Conservation (phyloP, 1,140 invertebrate species). For the Saxidomus purpurata region DNA sequence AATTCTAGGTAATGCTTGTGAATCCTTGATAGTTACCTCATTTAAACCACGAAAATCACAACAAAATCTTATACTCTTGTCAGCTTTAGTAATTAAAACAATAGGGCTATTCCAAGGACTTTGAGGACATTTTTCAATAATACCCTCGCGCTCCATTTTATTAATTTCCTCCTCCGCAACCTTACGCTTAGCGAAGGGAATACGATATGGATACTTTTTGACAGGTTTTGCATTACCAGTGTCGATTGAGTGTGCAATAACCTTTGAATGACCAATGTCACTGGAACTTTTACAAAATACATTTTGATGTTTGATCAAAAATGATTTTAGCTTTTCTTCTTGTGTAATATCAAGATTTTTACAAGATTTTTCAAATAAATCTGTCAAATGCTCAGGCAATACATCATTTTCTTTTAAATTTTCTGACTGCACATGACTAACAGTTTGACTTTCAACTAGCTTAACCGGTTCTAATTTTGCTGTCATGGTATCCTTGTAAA, state of each 20-base stretch:
- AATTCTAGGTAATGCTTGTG: conserved; percentile 51
- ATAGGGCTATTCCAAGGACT: conserved; percentile 30
- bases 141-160: conserved; percentile 39
- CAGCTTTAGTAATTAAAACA: conserved; percentile 30
- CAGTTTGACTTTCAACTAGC: background rate
- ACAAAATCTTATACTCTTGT: conserved; percentile 87
- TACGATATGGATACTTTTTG: conserved; percentile 25
- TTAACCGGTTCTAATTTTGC: background rate
- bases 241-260: conserved; percentile 60
- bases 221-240: conserved; percentile 58
- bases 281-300: conserved; percentile 53
- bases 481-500: background rate
- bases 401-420: too few species aligned
- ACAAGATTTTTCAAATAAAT: background rate
- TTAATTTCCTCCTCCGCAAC: conserved; percentile 37
- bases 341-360: background rate
- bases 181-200: conserved; percentile 42
- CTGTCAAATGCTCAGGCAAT: background rate
- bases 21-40: conserved; percentile 38
- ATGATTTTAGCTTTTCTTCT: background rate
- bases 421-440: background rate
- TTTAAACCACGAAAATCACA: conserved; percentile 85
- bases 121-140: conserved; percentile 65
- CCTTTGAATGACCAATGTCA: conserved; percentile 53
- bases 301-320: conserved; percentile 45